Evolutionary conservation across 1,140 invertebrate genomes (phyloP).

Genomic region (Drusus annulatus): DNA sequence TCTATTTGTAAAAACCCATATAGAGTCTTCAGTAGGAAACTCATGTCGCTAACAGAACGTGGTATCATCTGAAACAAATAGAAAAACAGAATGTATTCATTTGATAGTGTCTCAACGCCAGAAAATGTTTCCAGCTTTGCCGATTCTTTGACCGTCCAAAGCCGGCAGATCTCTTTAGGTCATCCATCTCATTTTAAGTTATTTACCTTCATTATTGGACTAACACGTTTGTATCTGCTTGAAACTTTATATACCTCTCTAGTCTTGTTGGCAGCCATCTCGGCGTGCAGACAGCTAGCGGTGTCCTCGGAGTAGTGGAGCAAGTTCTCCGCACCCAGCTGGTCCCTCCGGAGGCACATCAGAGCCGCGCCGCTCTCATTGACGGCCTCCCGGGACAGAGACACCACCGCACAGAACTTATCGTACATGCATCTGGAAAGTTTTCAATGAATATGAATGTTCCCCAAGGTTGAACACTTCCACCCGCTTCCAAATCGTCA

Average conservation of each 20-base stretch:
- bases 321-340: constrained; percentile 11
- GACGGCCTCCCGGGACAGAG: constrained; percentile 19
- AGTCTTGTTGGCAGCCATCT: constrained; percentile 16
- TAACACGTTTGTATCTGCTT: too few species aligned
- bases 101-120: too few species aligned
- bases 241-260: too few species aligned
- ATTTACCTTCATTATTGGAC: too few species aligned
- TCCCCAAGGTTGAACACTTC: too few species aligned
- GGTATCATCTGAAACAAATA: not conserved
- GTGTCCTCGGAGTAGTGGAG: constrained; percentile 6
- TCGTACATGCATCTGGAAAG: constrained; percentile 33
- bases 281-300: not conserved
- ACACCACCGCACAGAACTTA: constrained; percentile 11
- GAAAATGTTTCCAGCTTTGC: too few species aligned
- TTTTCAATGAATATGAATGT: too few species aligned
- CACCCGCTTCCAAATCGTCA: too few species aligned
- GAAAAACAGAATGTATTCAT: too few species aligned
- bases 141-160: too few species aligned
- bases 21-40: not conserved
- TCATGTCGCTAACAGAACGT: not conserved
- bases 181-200: too few species aligned
- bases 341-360: constrained; percentile 27
- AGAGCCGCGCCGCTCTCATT: constrained; percentile 3
- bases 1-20: constrained; percentile 11
- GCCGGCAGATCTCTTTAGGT: too few species aligned